These are phyloP conservation scores for Diorhabda elongata DNA, from an alignment of 1,140 invertebrate species.

Conservation along the genomic window DNA sequence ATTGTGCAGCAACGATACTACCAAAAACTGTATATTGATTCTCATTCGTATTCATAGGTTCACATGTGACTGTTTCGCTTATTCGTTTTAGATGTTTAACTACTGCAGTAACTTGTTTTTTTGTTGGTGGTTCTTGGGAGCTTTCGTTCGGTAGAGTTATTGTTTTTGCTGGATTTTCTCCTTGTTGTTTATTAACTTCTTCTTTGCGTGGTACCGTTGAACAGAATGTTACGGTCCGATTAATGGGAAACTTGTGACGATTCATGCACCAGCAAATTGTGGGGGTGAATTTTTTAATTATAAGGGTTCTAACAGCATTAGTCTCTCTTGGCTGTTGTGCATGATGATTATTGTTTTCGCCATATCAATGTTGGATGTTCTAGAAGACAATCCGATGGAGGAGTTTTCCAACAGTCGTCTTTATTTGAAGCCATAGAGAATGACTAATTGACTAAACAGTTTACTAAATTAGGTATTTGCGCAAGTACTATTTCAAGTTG, in stretches of 20 bases:
- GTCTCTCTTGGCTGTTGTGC: conserved; percentile 10
- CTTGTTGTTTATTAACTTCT: conserved; percentile 6
- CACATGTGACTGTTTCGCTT: conserved; percentile 9
- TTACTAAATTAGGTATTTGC: no score
- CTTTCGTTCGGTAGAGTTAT: conserved; percentile 6
- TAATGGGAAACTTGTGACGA: background rate
- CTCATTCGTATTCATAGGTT: background rate
- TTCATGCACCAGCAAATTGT: conserved; percentile 6
- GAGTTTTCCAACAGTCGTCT: background rate
- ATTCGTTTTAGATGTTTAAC: conserved; percentile 15
- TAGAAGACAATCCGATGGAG: conserved; percentile 13
- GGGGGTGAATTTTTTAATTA: conserved; percentile 4
- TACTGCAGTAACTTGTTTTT: conserved; percentile 16
- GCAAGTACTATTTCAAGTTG: no score
- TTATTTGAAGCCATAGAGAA: background rate
- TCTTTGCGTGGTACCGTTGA: background rate
- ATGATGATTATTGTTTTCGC: conserved; percentile 21
- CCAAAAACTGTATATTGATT: conserved; percentile 18
- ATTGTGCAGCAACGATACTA: conserved; percentile 17
- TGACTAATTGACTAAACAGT: no score
- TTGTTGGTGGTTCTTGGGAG: background rate
- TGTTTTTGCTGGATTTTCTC: background rate
- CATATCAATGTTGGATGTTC: conserved; percentile 13
- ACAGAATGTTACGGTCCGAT: background rate
- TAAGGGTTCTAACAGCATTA: conserved; percentile 11